Conservation (phyloP, 1,140 invertebrate species). For the Aphelenchoides fujianensis region DNA sequence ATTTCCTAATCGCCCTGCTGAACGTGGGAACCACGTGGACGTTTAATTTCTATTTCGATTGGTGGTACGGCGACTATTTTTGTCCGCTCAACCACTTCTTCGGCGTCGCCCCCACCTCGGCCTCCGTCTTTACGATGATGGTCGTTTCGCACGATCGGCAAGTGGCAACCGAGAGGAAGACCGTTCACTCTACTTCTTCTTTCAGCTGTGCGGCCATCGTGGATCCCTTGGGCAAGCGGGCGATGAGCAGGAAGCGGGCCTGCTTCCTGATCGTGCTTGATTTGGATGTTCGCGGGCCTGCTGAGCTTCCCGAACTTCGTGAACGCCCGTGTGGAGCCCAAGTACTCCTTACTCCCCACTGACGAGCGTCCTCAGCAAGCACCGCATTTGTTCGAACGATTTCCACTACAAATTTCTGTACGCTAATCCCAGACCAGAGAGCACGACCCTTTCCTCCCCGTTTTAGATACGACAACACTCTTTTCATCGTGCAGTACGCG, state of each 20-base stretch:
- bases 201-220: conserved; percentile 29
- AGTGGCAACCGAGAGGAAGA: neutral
- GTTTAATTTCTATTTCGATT: conserved; percentile 39
- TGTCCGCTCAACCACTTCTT: conserved; percentile 34
- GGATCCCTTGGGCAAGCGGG: conserved; percentile 26
- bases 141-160: conserved; percentile 33
- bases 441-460: neutral
- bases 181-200: conserved; percentile 16
- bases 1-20: conserved; percentile 29
- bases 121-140: conserved; percentile 33
- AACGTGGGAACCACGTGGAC: conserved; percentile 29
- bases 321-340: conserved; percentile 17
- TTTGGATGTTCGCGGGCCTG: conserved; percentile 23
- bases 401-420: conserved; percentile 30
- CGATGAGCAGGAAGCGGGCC: conserved; percentile 18
- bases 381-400: conserved; percentile 17
- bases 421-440: neutral
- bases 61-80: conserved; percentile 26
- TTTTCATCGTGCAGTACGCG: conserved; percentile 31
- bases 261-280: conserved; percentile 7
- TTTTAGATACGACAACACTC: conserved; percentile 30
- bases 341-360: conserved; percentile 28
- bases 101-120: conserved; percentile 29
- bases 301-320: conserved; percentile 17
- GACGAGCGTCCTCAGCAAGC: neutral